Conservation (phyloP, 2,113 vertebrate species). For the Octodon degus region DNA sequence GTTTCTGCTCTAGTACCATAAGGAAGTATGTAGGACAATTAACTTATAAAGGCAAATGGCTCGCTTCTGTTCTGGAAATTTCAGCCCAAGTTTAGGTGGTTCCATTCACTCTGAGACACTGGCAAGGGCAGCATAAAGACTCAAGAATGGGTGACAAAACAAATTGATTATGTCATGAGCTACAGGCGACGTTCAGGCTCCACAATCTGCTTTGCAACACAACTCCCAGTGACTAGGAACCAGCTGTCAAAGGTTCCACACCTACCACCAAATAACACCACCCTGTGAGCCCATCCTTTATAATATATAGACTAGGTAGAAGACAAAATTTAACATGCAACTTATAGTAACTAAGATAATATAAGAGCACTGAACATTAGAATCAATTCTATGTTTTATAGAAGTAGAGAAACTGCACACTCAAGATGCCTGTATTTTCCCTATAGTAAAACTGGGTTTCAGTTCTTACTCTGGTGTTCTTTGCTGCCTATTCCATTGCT, state of each 20-base stretch:
- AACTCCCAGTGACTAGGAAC: not conserved
- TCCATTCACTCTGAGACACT: not conserved
- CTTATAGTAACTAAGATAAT: not conserved
- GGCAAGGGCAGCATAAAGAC: not conserved
- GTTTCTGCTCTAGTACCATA: not conserved
- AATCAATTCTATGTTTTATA: not conserved
- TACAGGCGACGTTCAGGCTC: not conserved
- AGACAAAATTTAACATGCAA: not conserved
- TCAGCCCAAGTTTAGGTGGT: too few relatives aligned
- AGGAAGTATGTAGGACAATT: not conserved
- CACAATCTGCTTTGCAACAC: not conserved
- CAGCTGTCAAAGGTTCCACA: not conserved
- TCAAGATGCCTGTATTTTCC: not conserved
- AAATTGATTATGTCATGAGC: accelerated
- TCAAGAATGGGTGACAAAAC: too few relatives aligned
- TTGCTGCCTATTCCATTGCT: not conserved
- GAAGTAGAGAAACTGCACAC: not conserved
- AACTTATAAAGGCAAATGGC: not conserved
- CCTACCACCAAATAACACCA: not conserved
- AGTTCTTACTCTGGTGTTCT: not conserved
- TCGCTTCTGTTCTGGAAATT: not conserved
- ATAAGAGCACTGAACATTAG: not conserved
- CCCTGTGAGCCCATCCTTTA: not conserved
- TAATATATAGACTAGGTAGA: too few relatives aligned
- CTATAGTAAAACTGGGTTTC: not conserved